These are phyloP conservation scores for Myocastor coypus DNA, from an alignment of 2,113 vertebrate genomes.

Conservation along the genomic window DNA sequence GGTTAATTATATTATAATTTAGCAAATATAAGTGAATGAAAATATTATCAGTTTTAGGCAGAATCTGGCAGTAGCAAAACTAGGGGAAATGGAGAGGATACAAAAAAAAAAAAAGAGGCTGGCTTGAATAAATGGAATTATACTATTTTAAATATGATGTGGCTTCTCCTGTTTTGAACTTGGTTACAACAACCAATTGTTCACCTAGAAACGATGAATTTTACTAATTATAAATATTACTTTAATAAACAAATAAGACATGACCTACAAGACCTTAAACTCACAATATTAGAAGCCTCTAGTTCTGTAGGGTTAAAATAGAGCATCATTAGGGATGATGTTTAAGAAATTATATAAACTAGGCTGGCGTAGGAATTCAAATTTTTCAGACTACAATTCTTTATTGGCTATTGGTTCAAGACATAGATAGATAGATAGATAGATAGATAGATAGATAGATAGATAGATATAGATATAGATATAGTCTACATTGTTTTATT, in stretches of 20 bases:
- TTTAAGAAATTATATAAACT: not conserved
- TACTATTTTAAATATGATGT: not conserved
- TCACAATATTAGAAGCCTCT: not conserved
- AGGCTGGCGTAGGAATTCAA: not conserved
- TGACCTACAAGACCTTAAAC: not conserved
- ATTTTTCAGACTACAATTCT: not conserved
- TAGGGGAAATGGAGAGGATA: not conserved
- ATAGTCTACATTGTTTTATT: not conserved
- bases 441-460: too few species aligned
- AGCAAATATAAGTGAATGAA: not conserved
- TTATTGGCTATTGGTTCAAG: not conserved
- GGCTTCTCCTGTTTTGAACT: not conserved
- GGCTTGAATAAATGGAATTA: not conserved
- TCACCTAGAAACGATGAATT: not conserved
- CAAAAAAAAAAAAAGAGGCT: not conserved
- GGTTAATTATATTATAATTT: not conserved
- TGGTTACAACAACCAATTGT: not conserved
- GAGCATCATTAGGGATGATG: not conserved
- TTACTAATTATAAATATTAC: not conserved
- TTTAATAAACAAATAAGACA: not conserved
- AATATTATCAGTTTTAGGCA: not conserved
- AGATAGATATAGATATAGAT: too few species aligned
- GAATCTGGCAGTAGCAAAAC: not conserved
- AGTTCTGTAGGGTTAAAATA: not conserved
- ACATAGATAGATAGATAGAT: too few species aligned